phyloP scores from a whole-genome alignment of 2,797 vertebrate species.

The Clarias pachynema region DNA sequence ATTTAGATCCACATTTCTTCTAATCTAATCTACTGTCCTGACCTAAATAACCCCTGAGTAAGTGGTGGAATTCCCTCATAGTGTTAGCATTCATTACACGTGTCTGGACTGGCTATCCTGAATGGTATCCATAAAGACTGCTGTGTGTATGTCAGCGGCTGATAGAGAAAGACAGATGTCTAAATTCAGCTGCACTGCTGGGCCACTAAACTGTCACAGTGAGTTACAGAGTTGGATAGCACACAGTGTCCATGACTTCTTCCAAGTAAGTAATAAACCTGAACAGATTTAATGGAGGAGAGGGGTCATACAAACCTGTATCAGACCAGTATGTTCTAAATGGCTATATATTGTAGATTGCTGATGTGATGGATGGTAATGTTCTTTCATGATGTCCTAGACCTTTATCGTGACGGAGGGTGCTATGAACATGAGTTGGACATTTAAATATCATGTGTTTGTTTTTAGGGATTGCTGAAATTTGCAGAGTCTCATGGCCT shows the following conservation, averaged over 20 bases:
- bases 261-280: neutral
- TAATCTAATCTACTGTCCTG: neutral
- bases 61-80: constrained; percentile 6
- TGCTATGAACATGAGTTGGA: neutral
- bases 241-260: constrained; percentile 26
- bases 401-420: neutral
- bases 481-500: constrained; percentile 83
- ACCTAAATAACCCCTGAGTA: constrained; percentile 47
- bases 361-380: constrained; percentile 24
- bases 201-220: constrained; percentile 47
- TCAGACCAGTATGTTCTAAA: constrained; percentile 3
- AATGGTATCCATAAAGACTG: constrained; percentile 35
- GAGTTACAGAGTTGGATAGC: constrained; percentile 46
- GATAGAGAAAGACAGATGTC: constrained; percentile 57
- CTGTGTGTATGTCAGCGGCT: constrained; percentile 52
- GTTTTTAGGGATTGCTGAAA: constrained; percentile 81
- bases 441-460: neutral
- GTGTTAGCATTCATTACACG: constrained; percentile 47
- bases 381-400: neutral
- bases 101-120: constrained; percentile 35
- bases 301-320: neutral
- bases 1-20: neutral
- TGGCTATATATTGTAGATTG: constrained; percentile 1
- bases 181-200: constrained; percentile 46
- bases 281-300: neutral